Percentiles rank a stretch among this genome's conserved stretches.
phyloP scores from a whole-genome alignment of 2,113 vertebrate genomes.

The Tor tambroides region DNA sequence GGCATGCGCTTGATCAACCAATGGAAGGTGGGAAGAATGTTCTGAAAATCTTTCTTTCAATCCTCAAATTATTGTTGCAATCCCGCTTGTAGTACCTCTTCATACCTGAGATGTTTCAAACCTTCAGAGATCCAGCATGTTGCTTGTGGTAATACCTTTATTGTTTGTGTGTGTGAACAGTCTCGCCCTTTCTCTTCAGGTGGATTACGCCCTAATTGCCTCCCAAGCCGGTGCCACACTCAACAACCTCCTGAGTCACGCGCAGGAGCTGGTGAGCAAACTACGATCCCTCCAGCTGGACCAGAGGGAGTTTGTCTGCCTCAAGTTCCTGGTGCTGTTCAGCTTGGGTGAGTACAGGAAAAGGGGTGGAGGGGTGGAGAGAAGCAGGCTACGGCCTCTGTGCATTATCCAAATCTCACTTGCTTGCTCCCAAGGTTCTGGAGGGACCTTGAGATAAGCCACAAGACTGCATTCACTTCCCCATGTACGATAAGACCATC shows the following conservation, averaged over 20 bases:
- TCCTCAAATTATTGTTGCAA: neutral
- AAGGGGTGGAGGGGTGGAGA: slow-evolving; percentile 16
- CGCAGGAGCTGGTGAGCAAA: slow-evolving; percentile 94
- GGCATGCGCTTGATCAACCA: neutral
- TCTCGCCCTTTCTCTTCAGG: slow-evolving; percentile 78
- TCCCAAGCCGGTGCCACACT: slow-evolving; percentile 94
- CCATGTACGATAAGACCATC: slow-evolving; percentile 36
- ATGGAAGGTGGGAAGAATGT: neutral
- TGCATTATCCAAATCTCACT: slow-evolving; percentile 20
- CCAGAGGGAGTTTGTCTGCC: slow-evolving; percentile 96
- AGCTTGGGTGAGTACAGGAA: slow-evolving; percentile 87
- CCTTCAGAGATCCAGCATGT: slow-evolving; percentile 7
- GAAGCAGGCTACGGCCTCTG: neutral
- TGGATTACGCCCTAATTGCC: slow-evolving; percentile 90
- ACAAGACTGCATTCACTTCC: neutral
- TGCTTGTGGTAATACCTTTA: neutral
- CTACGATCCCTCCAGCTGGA: slow-evolving; percentile 94
- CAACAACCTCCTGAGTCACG: slow-evolving; percentile 92
- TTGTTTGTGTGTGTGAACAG: slow-evolving; percentile 38
- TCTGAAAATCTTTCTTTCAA: neutral
- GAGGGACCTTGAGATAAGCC: slow-evolving; percentile 47
- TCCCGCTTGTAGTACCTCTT: neutral
- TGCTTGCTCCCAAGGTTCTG: slow-evolving; percentile 48
- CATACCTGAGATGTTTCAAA: neutral
- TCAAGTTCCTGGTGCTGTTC: slow-evolving; percentile 99